Percentiles rank a stretch among this genome's conserved stretches.
phyloP scores from a whole-genome alignment of 2,797 vertebrate species.

The Eulemur mongoz region DNA sequence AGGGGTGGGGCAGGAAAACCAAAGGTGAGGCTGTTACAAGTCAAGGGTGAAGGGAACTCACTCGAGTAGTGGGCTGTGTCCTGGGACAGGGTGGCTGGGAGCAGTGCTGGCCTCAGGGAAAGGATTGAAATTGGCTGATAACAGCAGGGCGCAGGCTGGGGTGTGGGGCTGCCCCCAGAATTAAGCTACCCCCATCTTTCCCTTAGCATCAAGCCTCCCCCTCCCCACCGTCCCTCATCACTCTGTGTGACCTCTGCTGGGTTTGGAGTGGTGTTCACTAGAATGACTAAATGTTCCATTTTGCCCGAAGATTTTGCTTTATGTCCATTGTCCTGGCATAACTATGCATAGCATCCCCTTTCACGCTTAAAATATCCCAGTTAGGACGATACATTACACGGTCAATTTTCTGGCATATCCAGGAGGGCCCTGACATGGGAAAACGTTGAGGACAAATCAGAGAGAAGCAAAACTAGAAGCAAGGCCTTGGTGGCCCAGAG shows the following conservation, averaged over 20 bases:
- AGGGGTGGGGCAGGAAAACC: conserved; percentile 16
- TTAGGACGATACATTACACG: not conserved
- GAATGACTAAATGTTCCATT: not conserved
- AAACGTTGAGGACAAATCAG: not conserved
- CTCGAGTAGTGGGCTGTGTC: not conserved
- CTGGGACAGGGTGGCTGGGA: not conserved
- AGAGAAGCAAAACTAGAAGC: not conserved
- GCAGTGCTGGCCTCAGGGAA: not conserved
- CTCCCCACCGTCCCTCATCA: not conserved
- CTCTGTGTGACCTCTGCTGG: not conserved
- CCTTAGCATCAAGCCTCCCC: not conserved
- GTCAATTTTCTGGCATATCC: not conserved
- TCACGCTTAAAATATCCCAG: not conserved
- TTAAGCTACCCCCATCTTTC: not conserved
- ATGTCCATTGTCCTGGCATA: not conserved
- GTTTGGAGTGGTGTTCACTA: not conserved
- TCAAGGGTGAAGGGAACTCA: conserved; percentile 46
- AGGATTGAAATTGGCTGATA: not conserved
- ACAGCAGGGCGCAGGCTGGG: not conserved
- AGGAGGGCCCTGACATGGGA: not conserved
- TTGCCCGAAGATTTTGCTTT: not conserved
- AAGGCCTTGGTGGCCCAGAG: not conserved
- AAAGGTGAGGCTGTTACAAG: conserved; percentile 38
- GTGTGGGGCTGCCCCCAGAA: not conserved
- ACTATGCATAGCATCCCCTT: not conserved